Conservation (phyloP, 2,797 vertebrate genomes). For the Rhincodon typus region DNA sequence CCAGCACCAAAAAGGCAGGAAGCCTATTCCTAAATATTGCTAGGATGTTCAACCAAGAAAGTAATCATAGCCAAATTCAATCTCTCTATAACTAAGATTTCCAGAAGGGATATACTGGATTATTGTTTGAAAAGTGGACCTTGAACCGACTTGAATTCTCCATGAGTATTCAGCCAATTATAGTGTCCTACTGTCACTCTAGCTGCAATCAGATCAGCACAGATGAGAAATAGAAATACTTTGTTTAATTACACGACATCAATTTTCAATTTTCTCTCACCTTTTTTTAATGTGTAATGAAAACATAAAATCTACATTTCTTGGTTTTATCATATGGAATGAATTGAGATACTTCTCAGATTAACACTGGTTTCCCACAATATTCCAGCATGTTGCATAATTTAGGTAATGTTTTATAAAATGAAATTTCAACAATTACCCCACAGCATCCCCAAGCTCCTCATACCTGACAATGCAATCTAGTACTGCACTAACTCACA, state of each 20-base stretch:
- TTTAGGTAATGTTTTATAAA: not conserved
- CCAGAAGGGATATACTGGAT: not conserved
- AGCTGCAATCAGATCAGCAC: not conserved
- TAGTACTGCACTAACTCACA: not conserved
- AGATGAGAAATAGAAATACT: not conserved
- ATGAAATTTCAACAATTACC: not conserved
- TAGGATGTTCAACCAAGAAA: not conserved
- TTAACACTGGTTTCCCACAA: not conserved
- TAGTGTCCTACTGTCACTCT: not conserved
- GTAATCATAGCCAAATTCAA: not conserved
- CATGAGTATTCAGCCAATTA: not conserved
- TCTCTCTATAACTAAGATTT: not conserved
- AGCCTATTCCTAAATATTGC: not conserved
- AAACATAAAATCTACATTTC: not conserved
- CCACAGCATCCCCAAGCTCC: not conserved
- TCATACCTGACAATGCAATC: not conserved
- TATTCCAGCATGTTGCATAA: not conserved
- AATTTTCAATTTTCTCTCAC: not conserved
- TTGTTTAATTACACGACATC: not conserved
- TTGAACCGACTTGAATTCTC: not conserved
- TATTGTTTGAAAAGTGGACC: not conserved
- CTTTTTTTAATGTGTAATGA: not conserved
- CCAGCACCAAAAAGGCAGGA: not conserved
- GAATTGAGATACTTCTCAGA: not conserved
- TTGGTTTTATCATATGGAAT: not conserved